Evolutionary conservation across 1,140 invertebrate species (phyloP).

Genomic region (Aphelinus atriplicis): DNA sequence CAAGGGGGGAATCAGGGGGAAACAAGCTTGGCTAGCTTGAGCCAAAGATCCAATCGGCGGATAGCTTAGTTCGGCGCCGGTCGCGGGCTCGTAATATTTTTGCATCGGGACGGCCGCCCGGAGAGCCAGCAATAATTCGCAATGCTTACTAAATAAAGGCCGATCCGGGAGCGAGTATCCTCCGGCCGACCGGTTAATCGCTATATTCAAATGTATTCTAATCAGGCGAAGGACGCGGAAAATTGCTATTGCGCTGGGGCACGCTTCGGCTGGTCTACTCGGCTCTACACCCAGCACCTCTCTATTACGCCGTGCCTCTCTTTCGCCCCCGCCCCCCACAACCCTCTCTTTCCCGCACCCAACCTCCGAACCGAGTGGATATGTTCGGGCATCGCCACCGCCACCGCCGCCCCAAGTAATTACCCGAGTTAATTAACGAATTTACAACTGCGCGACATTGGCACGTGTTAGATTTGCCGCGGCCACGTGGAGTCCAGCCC

Average conservation of each 20-base stretch:
- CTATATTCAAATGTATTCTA: slow-evolving; percentile 38
- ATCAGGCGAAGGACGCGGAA: slow-evolving; percentile 34
- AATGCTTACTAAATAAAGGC: slow-evolving; percentile 31
- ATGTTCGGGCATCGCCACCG: neutral
- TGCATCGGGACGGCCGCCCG: neutral
- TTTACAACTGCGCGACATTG: slow-evolving; percentile 52
- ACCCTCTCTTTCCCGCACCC: neutral
- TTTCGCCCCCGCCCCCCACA: neutral
- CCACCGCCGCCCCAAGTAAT: slow-evolving; percentile 51
- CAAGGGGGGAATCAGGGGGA: too few relatives aligned
- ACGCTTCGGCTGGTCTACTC: neutral
- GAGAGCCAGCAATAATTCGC: slow-evolving; percentile 2
- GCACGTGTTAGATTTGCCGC: slow-evolving; percentile 3
- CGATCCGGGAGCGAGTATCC: slow-evolving; percentile 22
- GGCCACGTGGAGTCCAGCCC: neutral
- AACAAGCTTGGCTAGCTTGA: too few relatives aligned
- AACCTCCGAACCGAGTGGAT: neutral
- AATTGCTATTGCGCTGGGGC: slow-evolving; percentile 28
- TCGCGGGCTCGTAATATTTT: neutral
- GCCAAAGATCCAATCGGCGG: neutral
- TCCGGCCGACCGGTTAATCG: slow-evolving; percentile 22
- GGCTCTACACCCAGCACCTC: neutral
- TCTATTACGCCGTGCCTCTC: neutral
- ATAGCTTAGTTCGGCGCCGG: neutral
- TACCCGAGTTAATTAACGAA: slow-evolving; percentile 62